Evolutionary conservation across 2,113 vertebrate genomes (phyloP).

Genomic region (Siniperca knerii): DNA sequence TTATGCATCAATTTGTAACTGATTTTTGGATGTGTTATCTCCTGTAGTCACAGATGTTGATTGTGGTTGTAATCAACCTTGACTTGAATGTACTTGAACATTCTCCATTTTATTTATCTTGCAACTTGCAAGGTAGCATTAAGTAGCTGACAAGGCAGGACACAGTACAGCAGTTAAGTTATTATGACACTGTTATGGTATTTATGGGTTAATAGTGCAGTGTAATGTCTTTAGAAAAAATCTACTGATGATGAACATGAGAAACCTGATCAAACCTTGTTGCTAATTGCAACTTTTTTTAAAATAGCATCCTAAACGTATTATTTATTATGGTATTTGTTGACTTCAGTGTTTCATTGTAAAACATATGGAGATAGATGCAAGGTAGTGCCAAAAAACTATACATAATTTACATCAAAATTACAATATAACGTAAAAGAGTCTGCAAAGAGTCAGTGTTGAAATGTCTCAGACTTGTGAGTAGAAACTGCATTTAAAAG

Average conservation of each 20-base stretch:
- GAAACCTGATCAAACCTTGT: not conserved
- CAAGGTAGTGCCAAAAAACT: not conserved
- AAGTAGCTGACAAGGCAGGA: slow-evolving; percentile 13
- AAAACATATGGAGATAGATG: not conserved
- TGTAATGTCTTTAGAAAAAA: not conserved
- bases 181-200: not conserved
- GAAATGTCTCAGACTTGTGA: not conserved
- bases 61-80: slow-evolving; percentile 11
- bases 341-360: not conserved
- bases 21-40: not conserved
- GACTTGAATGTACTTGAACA: not conserved
- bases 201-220: not conserved
- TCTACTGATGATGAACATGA: not conserved
- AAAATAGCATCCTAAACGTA: not conserved
- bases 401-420: not conserved
- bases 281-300: not conserved
- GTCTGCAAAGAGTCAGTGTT: not conserved
- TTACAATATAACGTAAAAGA: not conserved
- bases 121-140: not conserved
- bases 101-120: slow-evolving; percentile 28
- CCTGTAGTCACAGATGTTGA: not conserved
- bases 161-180: not conserved
- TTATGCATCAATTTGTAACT: not conserved
- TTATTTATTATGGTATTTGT: not conserved
- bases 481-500: not conserved